Evolutionary conservation across 2,113 vertebrate genomes (phyloP), one percentile per base, ranked within the genome.

Genomic region (Alouatta palliata): DNA sequence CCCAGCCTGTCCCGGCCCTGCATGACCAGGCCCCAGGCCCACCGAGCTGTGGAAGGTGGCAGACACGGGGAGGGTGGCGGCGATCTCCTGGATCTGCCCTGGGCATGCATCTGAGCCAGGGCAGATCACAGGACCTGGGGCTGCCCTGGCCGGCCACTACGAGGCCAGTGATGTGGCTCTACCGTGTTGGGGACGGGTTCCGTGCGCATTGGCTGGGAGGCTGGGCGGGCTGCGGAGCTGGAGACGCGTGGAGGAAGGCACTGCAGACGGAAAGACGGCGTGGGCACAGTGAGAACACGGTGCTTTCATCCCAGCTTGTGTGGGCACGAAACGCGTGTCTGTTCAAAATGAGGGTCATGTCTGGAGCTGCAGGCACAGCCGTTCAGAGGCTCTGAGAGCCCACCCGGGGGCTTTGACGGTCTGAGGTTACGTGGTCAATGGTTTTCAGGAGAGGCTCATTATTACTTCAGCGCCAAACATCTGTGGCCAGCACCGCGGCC

Each of bases 391-490:
- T 80, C 37, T 10, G 2, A 35, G 79, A 23, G 76, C 47, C 37
- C 86, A 16, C 16, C 66, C 37, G 2, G 81, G 84, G 95, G 92
- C 89, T 9, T 25, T 68, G 3, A 3, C 64, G 1, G 32, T 79
- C 92, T 54, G 64, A 37, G 94, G 90, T 81, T 56, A 49, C 14
- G 30, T 90, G 97, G 91, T 84, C 95, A 64, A 17, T 11, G 93
- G 91, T 25, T 94, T 86, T 56, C 94, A 49, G 80, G 49, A 84
- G 83, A 79, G 45, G 61, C 14, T 90, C 70, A n/a, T 76, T 84
- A 94, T 17, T 30, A 19, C 58, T 75, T 73, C 8, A 2, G 30
- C 8, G 0, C 70, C 76, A 23, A 77, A 96, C 91, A 58, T 85
- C 97, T 96, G 97, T 70, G 95, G 93, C 85, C 91, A 12, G 58